Percentiles rank a stretch among this genome's conserved stretches.
These are phyloP conservation scores for Propithecus deckenii DNA, from an alignment of 2,797 vertebrate species.

Conservation along the genomic window DNA sequence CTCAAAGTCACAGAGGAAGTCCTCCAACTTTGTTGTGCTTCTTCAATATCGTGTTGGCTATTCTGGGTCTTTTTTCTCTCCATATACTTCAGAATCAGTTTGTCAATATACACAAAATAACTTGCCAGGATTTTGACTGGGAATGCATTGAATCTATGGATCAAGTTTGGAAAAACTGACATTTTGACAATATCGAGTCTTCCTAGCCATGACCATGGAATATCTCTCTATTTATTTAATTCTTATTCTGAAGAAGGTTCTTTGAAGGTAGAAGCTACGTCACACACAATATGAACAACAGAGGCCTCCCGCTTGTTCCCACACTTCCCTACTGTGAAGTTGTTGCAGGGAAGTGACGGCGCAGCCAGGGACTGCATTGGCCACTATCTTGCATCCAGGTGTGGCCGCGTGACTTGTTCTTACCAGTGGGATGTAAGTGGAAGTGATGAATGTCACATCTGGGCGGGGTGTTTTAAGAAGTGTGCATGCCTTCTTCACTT, in stretches of 20 bases:
- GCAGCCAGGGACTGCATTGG: background rate
- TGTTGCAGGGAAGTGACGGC: background rate
- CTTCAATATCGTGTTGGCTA: background rate
- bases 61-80: background rate
- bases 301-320: background rate
- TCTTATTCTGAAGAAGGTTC: background rate
- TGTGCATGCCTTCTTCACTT: background rate
- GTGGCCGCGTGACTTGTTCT: background rate
- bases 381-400: background rate
- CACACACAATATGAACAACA: background rate
- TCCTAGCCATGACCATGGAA: background rate
- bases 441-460: background rate
- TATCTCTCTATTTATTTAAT: background rate
- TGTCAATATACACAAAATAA: background rate
- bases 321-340: background rate
- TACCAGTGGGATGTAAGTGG: background rate
- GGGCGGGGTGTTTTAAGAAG: background rate
- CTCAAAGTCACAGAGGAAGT: background rate
- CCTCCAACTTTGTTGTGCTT: background rate
- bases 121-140: background rate
- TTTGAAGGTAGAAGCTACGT: background rate
- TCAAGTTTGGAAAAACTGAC: background rate
- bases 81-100: background rate
- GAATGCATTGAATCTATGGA: background rate
- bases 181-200: background rate